Conservation (phyloP, 2,113 vertebrate species). For the Paradoxurus hermaphroditus region DNA sequence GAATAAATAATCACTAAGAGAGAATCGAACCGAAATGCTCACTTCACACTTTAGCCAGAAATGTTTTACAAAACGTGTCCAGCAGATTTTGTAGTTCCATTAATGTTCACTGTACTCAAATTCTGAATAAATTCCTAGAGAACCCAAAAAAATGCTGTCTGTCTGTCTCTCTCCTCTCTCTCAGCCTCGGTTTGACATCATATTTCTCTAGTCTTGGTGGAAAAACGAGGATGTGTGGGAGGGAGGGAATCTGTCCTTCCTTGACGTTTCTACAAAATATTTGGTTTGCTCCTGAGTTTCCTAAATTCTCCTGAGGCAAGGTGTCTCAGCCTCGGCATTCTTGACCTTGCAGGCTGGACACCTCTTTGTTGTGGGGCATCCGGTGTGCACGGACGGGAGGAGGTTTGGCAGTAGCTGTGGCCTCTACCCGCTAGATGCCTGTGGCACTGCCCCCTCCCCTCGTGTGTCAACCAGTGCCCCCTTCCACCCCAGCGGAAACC, state of each 20-base stretch:
- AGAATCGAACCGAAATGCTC: not conserved
- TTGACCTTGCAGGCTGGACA: not conserved
- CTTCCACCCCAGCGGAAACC: not conserved
- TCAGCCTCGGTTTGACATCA: not conserved
- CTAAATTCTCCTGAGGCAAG: not conserved
- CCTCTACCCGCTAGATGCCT: not conserved
- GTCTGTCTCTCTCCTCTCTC: not conserved
- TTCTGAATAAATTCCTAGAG: not conserved
- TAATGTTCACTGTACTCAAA: not conserved
- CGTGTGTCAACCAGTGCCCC: not conserved
- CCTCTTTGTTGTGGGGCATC: not conserved
- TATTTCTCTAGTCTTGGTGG: not conserved
- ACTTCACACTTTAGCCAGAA: conserved; percentile 28
- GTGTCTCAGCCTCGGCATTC: not conserved
- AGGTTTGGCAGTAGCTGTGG: too few relatives aligned
- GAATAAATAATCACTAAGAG: conserved; percentile 5
- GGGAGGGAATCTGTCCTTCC: not conserved
- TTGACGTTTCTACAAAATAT: conserved; percentile 20
- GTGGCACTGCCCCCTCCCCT: too few relatives aligned
- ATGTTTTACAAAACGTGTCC: not conserved
- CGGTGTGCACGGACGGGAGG: not conserved
- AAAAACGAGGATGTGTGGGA: not conserved
- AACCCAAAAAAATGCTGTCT: not conserved
- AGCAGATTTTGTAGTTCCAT: not conserved
- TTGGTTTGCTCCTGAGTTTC: not conserved